Conservation (phyloP, 2,888 invertebrate genomes). For the Sphaerophoria taeniata region DNA sequence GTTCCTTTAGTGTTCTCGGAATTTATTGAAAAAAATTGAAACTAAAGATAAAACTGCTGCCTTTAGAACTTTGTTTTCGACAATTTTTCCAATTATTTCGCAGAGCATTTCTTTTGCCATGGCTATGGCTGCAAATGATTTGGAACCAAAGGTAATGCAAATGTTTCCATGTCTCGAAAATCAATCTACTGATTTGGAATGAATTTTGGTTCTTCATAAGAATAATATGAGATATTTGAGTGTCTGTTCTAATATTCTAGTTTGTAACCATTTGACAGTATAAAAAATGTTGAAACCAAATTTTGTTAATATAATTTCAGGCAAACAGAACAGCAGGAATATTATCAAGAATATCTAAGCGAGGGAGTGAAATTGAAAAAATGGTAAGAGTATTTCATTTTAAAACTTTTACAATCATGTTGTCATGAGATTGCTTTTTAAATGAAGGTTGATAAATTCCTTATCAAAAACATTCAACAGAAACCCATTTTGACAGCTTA, state of each 20-base stretch:
- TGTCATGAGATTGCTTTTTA: neutral
- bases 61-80: neutral
- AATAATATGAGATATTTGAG: too few relatives aligned
- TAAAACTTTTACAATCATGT: neutral
- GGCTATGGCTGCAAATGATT: slow-evolving; percentile 7
- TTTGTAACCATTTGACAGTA: too few relatives aligned
- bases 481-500: slow-evolving; percentile 79
- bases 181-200: too few relatives aligned
- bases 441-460: slow-evolving; percentile 78
- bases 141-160: slow-evolving; percentile 2
- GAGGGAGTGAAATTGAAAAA: slow-evolving; percentile 77
- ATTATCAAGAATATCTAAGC: slow-evolving; percentile 77
- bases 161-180: too few relatives aligned
- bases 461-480: slow-evolving; percentile 78
- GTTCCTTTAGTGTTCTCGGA: neutral
- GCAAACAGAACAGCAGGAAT: slow-evolving; percentile 79
- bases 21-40: neutral
- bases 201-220: too few relatives aligned
- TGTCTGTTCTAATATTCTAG: too few relatives aligned
- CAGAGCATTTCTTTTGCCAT: neutral
- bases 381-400: slow-evolving; percentile 75
- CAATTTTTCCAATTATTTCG: neutral
- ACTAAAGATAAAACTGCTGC: neutral
- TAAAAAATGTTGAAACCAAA: too few relatives aligned
- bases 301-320: slow-evolving; percentile 74